These are phyloP conservation scores for Tetrapedia diversipes DNA, from an alignment of 2,888 invertebrate species.

Conservation along the genomic window DNA sequence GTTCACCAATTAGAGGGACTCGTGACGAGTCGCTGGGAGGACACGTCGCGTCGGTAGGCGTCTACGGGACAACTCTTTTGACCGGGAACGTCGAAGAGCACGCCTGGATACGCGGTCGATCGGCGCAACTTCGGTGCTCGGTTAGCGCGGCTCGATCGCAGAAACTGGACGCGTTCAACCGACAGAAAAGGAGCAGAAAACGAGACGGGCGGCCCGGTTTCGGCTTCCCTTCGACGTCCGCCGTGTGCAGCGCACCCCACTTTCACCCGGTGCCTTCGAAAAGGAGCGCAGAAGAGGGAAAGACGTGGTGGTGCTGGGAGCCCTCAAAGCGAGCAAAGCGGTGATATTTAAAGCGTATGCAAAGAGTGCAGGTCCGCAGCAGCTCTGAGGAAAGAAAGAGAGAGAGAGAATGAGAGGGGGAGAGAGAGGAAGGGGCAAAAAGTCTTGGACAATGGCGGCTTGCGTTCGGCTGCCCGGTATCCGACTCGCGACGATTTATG, in stretches of 20 bases:
- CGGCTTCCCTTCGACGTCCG: conserved; percentile 54
- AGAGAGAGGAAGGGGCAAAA: conserved; percentile 69
- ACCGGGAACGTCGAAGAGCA: conserved; percentile 3
- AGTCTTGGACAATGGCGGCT: conserved; percentile 79
- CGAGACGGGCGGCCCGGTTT: conserved; percentile 35
- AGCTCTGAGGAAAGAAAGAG: conserved; percentile 49
- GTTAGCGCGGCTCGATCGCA: background rate
- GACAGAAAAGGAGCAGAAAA: conserved; percentile 31
- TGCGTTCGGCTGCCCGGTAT: conserved; percentile 80
- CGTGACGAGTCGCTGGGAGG: background rate
- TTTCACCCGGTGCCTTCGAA: conserved; percentile 34
- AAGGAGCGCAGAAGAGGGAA: conserved; percentile 38
- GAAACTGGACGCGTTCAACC: conserved; percentile 36
- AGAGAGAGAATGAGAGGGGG: conserved; percentile 59
- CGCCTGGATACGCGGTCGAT: background rate
- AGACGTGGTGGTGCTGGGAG: conserved; percentile 47
- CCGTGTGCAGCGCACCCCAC: conserved; percentile 47
- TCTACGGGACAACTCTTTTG: conserved; percentile 16
- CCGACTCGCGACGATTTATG: conserved; percentile 81
- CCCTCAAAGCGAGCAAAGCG: conserved; percentile 69
- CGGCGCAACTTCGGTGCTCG: background rate
- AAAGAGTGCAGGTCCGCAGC: conserved; percentile 75
- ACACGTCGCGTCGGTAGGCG: conserved; percentile 14
- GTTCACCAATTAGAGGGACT: conserved; percentile 36
- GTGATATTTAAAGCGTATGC: conserved; percentile 81